Evolutionary conservation across 1,140 invertebrate genomes (phyloP).

Genomic region (Riptortus pedestris): DNA sequence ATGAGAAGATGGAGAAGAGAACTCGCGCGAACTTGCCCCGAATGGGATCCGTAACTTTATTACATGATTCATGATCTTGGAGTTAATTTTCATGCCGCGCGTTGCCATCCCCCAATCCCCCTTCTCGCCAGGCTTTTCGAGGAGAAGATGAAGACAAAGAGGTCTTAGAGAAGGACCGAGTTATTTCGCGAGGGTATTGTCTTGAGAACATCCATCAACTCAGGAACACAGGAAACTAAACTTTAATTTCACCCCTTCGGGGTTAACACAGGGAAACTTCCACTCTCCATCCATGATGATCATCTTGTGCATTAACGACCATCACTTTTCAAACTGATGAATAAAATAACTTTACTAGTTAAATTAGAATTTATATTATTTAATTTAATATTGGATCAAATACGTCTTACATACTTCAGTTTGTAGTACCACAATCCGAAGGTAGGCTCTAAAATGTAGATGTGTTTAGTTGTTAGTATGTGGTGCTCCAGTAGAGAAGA

Average conservation of each 20-base stretch:
- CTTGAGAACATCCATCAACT: conserved; percentile 9
- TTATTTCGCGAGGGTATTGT: neutral
- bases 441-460: no score
- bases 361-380: no score
- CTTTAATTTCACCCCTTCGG: neutral
- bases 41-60: conserved; percentile 22
- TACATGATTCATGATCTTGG: conserved; percentile 20
- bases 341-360: no score
- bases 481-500: no score
- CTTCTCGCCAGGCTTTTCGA: neutral
- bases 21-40: neutral
- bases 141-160: conserved; percentile 5
- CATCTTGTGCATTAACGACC: no score
- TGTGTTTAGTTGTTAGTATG: no score
- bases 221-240: neutral
- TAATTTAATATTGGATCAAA: no score
- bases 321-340: no score
- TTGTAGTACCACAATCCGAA: no score
- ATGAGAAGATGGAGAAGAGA: neutral
- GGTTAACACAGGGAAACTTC: no score
- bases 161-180: neutral
- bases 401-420: no score
- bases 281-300: no score
- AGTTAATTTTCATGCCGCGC: conserved; percentile 16
- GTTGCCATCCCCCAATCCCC: neutral